phyloP scores from a whole-genome alignment of 2,888 invertebrate genomes.

The Candidula unifasciata region DNA sequence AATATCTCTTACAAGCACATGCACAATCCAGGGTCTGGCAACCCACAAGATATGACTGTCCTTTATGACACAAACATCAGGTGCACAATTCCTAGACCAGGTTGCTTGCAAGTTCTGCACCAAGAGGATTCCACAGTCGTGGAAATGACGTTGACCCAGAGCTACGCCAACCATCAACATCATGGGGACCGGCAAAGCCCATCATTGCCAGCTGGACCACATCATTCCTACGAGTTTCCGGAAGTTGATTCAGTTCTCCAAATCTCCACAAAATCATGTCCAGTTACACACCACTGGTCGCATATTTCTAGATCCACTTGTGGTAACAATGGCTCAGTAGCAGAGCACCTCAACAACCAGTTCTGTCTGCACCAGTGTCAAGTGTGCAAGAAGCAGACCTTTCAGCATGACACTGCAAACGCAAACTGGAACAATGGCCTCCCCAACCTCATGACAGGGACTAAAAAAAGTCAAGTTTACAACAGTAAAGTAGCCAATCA shows the following conservation, averaged over 20 bases:
- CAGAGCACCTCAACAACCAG: not conserved
- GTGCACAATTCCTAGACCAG: no score
- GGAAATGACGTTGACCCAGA: no score
- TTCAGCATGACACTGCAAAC: not conserved
- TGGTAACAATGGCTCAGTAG: not conserved
- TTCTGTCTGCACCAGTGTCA: not conserved
- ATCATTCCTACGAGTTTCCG: not conserved
- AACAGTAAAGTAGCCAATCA: not conserved
- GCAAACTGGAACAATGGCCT: not conserved
- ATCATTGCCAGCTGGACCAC: not conserved
- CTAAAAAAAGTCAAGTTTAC: not conserved
- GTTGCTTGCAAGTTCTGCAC: no score
- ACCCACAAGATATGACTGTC: not conserved
- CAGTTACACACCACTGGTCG: no score
- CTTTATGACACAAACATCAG: not conserved
- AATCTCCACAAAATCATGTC: not conserved
- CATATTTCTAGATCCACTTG: no score
- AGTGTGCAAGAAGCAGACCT: not conserved
- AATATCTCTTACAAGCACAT: not conserved
- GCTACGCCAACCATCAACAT: not conserved
- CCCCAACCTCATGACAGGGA: not conserved
- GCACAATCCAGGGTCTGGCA: not conserved
- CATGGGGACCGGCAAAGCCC: not conserved
- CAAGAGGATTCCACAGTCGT: not conserved
- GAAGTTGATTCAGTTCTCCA: not conserved